Evolutionary conservation across 2,797 vertebrate genomes (phyloP).

Genomic region (Balearica regulorum): DNA sequence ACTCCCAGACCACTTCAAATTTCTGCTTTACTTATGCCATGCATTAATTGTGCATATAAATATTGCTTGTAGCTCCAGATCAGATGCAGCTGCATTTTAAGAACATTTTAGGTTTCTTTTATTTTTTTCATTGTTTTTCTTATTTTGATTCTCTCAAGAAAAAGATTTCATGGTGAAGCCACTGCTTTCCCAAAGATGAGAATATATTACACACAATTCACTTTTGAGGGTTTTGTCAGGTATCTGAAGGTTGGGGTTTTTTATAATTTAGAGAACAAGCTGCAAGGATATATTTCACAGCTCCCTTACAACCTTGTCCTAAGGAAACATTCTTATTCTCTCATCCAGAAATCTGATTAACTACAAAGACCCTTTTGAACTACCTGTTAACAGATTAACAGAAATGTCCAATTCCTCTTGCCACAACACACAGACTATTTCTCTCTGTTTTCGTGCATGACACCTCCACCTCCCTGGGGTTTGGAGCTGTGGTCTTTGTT

Average conservation of each 20-base stretch:
- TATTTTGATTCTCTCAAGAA: background rate
- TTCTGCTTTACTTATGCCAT: background rate
- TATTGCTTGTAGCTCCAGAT: background rate
- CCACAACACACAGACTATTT: background rate
- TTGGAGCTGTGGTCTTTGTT: background rate
- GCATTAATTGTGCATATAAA: background rate
- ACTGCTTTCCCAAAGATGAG: background rate
- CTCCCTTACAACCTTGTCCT: background rate
- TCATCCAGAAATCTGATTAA: background rate
- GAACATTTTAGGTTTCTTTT: background rate
- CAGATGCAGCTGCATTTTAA: background rate
- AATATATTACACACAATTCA: background rate
- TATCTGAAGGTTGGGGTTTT: background rate
- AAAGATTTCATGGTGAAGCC: background rate
- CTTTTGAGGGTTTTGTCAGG: background rate
- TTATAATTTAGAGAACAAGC: background rate
- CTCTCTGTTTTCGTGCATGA: background rate
- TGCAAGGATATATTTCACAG: background rate
- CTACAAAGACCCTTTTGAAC: background rate
- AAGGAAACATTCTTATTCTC: background rate
- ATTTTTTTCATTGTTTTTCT: background rate
- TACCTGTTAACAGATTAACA: background rate
- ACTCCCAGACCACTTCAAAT: background rate
- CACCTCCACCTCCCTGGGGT: background rate
- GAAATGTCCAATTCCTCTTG: background rate